Conservation (phyloP, 2,113 vertebrate genomes). For the Toxostoma redivivum region DNA sequence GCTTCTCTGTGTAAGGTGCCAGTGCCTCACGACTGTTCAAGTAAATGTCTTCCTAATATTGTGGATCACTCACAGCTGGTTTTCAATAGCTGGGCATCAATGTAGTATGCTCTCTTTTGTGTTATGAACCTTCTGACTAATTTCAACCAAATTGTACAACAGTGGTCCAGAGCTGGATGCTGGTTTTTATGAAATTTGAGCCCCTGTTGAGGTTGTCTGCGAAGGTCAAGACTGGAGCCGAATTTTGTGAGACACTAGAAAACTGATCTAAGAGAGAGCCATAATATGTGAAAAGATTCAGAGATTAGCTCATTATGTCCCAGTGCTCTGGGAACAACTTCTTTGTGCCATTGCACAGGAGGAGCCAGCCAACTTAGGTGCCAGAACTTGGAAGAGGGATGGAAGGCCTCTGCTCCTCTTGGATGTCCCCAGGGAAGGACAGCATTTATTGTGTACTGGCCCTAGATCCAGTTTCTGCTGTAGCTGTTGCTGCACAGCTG, state of each 20-base stretch:
- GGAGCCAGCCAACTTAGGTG: rapidly evolving
- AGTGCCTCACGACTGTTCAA: neutral
- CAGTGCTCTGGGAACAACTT: neutral
- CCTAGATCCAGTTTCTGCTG: neutral
- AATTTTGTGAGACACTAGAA: neutral
- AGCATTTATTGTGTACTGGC: neutral
- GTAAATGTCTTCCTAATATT: neutral
- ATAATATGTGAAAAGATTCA: neutral
- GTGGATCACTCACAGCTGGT: neutral
- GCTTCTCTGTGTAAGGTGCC: neutral
- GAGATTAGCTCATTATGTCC: neutral
- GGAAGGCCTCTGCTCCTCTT: neutral
- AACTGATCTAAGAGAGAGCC: neutral
- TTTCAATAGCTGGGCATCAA: rapidly evolving
- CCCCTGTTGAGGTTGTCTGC: neutral
- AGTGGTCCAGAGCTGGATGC: neutral
- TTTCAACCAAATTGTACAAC: neutral
- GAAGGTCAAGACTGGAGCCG: neutral
- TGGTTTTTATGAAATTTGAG: neutral
- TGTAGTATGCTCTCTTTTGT: neutral
- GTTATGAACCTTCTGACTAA: neutral
- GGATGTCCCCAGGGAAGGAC: neutral
- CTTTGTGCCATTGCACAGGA: neutral
- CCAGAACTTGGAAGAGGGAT: neutral
- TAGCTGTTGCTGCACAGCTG: neutral